A percentile compares a stretch with the other conserved stretches of the same genome.
Evolutionary conservation across 2,113 vertebrate genomes (phyloP).

Genomic region (Hyperopisus bebe): DNA sequence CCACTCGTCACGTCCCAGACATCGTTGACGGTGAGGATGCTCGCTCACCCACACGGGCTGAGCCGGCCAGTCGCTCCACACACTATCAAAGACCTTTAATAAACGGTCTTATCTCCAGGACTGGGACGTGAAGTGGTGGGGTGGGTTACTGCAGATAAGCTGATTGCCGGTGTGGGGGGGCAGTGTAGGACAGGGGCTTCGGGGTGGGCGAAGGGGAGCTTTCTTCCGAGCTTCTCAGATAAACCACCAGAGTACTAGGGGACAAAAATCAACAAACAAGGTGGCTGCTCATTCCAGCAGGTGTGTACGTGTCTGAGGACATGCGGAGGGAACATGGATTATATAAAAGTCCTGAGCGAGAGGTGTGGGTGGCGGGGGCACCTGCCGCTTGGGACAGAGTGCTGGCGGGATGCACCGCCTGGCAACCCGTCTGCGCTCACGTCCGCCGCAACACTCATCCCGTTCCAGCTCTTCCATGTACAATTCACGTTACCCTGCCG

Average conservation of each 20-base stretch:
- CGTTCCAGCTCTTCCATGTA: not conserved
- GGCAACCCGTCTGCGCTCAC: not conserved
- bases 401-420: not conserved
- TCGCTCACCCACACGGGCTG: not conserved
- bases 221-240: slow-evolving; percentile 55
- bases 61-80: slow-evolving; percentile 7
- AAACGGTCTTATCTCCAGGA: slow-evolving; percentile 41
- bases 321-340: slow-evolving; percentile 28
- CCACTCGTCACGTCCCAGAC: slow-evolving; percentile 34
- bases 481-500: not conserved
- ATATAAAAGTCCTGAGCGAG: not conserved
- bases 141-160: slow-evolving; percentile 55
- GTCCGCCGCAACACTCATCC: not conserved
- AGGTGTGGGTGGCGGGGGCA: not conserved
- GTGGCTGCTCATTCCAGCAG: slow-evolving; percentile 31
- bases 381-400: not conserved
- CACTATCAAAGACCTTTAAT: slow-evolving; percentile 29
- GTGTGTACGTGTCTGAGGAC: slow-evolving; percentile 60
- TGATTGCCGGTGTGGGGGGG: slow-evolving; percentile 42
- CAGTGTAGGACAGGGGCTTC: slow-evolving; percentile 35
- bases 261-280: slow-evolving; percentile 51
- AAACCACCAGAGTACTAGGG: slow-evolving; percentile 53
- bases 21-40: slow-evolving; percentile 26
- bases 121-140: slow-evolving; percentile 47
- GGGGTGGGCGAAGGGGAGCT: slow-evolving; percentile 35